A percentile compares a stretch with the other conserved stretches of the same genome.
Conservation (phyloP, 2,797 vertebrate species). For the Trematomus bernacchii region DNA sequence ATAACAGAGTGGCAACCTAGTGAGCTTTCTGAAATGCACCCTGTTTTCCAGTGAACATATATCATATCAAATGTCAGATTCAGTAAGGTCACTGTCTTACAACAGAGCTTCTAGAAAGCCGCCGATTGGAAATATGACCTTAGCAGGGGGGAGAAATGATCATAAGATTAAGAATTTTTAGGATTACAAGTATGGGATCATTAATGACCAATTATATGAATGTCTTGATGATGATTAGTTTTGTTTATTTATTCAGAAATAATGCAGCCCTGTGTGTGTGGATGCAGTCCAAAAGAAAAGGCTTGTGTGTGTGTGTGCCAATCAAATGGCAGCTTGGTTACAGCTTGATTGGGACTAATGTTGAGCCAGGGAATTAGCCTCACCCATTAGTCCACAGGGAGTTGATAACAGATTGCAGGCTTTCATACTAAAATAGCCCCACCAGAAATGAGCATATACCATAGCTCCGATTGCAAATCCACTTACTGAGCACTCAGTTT, state of each 20-base stretch:
- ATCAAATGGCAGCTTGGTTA: slow-evolving; percentile 52
- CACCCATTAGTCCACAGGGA: slow-evolving; percentile 42
- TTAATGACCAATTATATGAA: slow-evolving; percentile 21
- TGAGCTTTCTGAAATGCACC: slow-evolving; percentile 59
- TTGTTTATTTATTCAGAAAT: slow-evolving; percentile 38
- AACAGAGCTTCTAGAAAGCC: slow-evolving; percentile 7
- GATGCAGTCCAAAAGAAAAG: slow-evolving; percentile 14
- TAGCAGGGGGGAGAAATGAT: background rate
- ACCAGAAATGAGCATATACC: slow-evolving; percentile 42
- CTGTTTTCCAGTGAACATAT: slow-evolving; percentile 47
- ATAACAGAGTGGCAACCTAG: slow-evolving; percentile 64
- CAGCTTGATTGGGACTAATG: slow-evolving; percentile 55
- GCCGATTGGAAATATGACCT: slow-evolving; percentile 8
- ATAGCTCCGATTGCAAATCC: slow-evolving; percentile 24
- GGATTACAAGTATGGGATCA: slow-evolving; percentile 17
- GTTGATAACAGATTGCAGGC: slow-evolving; percentile 66
- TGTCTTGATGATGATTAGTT: slow-evolving; percentile 23
- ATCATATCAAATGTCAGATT: slow-evolving; percentile 61
- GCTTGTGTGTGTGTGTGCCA: slow-evolving; percentile 19
- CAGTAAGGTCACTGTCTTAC: slow-evolving; percentile 18
- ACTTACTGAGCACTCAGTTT: slow-evolving; percentile 34
- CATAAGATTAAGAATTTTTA: background rate
- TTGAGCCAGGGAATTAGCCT: slow-evolving; percentile 57
- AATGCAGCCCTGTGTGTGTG: slow-evolving; percentile 12
- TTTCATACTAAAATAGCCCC: slow-evolving; percentile 53